Evolutionary conservation across 2,113 vertebrate species (phyloP), one percentile per base, ranked within the genome.

Genomic region (Aldabrachelys gigantea): DNA sequence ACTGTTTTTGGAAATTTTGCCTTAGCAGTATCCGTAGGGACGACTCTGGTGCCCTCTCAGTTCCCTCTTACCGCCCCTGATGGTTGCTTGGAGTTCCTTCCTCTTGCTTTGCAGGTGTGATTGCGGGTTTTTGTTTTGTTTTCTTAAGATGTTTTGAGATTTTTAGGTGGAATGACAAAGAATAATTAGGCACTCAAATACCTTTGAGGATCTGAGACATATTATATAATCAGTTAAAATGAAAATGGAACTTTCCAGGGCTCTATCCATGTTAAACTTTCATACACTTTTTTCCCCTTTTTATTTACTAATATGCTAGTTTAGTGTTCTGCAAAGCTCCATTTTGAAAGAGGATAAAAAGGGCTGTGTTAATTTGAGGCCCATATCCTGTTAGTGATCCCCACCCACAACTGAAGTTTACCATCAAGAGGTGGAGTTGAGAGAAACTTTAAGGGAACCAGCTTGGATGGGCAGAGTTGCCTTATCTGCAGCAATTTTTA

Each of bases 91-190:
- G 4, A 10, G 24, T 25, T 8, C 56, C 56, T 62, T 29, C 29
- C 27, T 62, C 57, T 31, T 62, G 57, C 57, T 62, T 62, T 62
- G 57, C 27, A 62, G 12, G 27, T 62, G 6, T 62, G 27, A 31
- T 31, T 31, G 27, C 12, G 27, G 57, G 31, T 53, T 53, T 50
- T 90, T 44, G 91, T 95, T 95, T 89, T 59, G 65, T 78, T 93
- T 95, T 95, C 85, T 13, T 82, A 83, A 93, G 94, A 88, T 75
- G 50, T 88, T 96, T 95, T 89, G 53, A 87, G 96, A 93, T 96
- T 88, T 62, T 87, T 56, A 50, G 41, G 31, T 93, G 90, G 75
- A 95, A 93, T 89, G 93, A 95, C 85, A 87, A 88, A 91, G 83
- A 38, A 12, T 95, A 93, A 93, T 87, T 85, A 79, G 65, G 9